Base-by-base conservation (phyloP, 2,888 invertebrate species). In the Tetheella fluctuosa region DNA sequence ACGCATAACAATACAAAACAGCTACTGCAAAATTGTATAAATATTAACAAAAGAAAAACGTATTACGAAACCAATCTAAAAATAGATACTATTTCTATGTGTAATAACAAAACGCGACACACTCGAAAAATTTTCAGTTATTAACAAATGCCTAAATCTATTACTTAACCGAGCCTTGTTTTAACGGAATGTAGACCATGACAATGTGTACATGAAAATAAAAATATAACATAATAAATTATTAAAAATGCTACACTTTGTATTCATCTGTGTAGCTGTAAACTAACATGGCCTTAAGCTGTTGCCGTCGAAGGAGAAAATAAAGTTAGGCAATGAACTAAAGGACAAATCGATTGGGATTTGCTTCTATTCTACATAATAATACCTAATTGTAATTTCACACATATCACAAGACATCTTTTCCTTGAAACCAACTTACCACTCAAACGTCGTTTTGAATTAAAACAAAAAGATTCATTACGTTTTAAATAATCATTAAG, bases 321-420 rank as follows among this genome's bases (percentile, higher is more conserved):
- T 17, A 42, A 15, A 15, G 15, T 17, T 2, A 17, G n/a, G 42
- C 42, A 42, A 39, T 39, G n/a, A 39, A 39, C 7, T 42, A 42
- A 17, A 42, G 15, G 17, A n/a, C n/a, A 42, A 39, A 39, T 39
- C 4, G 39, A 39, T 39, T 39, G 15, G 10, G 42, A 15, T 17
- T 42, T 42, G 17, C 17, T 42, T 15, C 42, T 4, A 42, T 17
- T 42, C n/a, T 42, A 17, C n/a, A 42, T 42, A 17, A 42, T 42
- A 17, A 42, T 17, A 17, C 17, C n/a, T 7, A 42, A 17, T 42
- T 17, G 42, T 42, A 58, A 20, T 57, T 62, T 62, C 42, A 65
- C 56, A 30, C 62, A 42, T 20, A 59, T 66, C 64, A 71, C 71
- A n/a, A n/a, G n/a, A n/a, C n/a, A 63, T 64, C 57, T 55, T 28